Percentiles rank a stretch among this genome's conserved stretches.
phyloP scores from a whole-genome alignment of 2,797 vertebrate species.

The Psittacula derbiana region DNA sequence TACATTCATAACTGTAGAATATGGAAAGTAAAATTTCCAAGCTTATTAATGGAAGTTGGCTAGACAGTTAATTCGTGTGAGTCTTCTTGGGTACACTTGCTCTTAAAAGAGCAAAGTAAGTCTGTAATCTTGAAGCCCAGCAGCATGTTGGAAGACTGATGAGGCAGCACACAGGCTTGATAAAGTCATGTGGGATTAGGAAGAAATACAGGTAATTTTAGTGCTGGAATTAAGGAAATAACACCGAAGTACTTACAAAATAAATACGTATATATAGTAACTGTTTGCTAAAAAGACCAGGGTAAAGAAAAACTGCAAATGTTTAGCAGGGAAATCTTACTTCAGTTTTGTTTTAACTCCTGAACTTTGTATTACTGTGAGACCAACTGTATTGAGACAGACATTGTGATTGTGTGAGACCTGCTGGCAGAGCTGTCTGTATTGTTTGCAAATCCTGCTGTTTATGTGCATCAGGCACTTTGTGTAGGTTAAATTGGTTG shows the following conservation, averaged over 20 bases:
- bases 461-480: background rate
- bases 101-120: background rate
- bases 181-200: background rate
- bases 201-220: background rate
- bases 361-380: background rate
- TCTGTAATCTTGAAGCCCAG: background rate
- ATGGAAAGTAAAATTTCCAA: background rate
- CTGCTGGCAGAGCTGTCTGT: constrained; percentile 7
- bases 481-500: background rate
- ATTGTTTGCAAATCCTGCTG: background rate
- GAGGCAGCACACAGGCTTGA: background rate
- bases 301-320: background rate
- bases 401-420: background rate
- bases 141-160: background rate
- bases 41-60: background rate
- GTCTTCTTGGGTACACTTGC: background rate
- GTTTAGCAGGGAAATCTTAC: background rate
- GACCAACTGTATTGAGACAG: background rate
- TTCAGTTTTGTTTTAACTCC: background rate
- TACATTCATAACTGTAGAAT: background rate
- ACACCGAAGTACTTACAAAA: background rate
- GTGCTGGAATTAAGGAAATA: background rate
- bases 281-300: background rate
- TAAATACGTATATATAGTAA: background rate
- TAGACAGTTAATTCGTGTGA: background rate